Conservation (phyloP, 2,113 vertebrate genomes). For the Sorex araneus region DNA sequence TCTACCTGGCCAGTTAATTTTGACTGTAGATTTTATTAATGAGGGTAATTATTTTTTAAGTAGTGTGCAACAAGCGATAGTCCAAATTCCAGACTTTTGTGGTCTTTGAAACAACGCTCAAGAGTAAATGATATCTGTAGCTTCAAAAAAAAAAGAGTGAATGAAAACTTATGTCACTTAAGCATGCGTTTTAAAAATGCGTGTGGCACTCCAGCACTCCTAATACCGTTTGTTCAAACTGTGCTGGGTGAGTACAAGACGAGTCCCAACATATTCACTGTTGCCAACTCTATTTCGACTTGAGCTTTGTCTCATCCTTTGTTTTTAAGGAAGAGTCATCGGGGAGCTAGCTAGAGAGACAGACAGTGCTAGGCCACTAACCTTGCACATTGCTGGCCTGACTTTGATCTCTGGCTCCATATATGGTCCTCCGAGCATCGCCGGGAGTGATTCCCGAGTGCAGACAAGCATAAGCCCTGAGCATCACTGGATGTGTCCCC, state of each 20-base stretch:
- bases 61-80: not conserved
- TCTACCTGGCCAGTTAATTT: not conserved
- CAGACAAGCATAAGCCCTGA: no score
- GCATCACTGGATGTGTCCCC: no score
- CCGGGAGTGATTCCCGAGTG: no score
- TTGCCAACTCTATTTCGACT: not conserved
- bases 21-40: not conserved
- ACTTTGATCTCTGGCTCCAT: no score
- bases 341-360: no score
- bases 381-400: no score
- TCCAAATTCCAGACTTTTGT: not conserved
- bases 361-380: no score
- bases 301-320: constrained; percentile 17
- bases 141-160: no score
- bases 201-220: not conserved
- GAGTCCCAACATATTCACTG: not conserved
- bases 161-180: not conserved
- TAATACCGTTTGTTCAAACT: not conserved
- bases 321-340: not conserved
- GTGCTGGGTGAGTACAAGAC: not conserved
- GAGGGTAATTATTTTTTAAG: no score
- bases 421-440: no score
- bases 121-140: no score
- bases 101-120: not conserved
- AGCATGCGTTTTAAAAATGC: not conserved